Conservation (phyloP, 2,113 vertebrate genomes). For the Podilymbus podiceps region DNA sequence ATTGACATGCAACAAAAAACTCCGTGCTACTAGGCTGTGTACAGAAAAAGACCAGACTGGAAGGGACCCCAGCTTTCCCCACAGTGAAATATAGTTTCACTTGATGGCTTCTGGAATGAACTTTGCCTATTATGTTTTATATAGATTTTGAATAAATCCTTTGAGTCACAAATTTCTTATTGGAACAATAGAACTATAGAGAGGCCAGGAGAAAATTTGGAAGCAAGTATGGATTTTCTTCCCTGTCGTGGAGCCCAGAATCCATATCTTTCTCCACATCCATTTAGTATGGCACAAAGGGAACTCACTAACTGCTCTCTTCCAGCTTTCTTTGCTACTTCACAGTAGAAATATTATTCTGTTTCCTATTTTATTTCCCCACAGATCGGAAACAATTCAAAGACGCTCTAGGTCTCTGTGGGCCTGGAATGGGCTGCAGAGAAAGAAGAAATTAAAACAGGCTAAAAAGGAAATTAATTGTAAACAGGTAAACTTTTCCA, state of each 20-base stretch:
- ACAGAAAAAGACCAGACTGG: slow-evolving; percentile 57
- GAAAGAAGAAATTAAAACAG: not conserved
- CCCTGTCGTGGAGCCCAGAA: slow-evolving; percentile 73
- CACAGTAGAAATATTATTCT: not conserved
- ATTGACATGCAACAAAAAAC: not conserved
- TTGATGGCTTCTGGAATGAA: slow-evolving; percentile 57
- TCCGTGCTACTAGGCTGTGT: slow-evolving; percentile 7
- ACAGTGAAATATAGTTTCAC: slow-evolving; percentile 35
- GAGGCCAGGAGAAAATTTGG: slow-evolving; percentile 40
- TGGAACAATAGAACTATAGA: slow-evolving; percentile 27
- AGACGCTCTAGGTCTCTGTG: not conserved
- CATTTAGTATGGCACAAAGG: slow-evolving; percentile 66
- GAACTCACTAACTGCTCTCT: slow-evolving; percentile 24
- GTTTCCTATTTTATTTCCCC: slow-evolving; percentile 8
- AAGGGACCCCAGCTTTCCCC: slow-evolving; percentile 37
- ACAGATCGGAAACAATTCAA: not conserved
- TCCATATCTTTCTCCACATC: slow-evolving; percentile 75
- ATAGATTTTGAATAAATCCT: slow-evolving; percentile 58
- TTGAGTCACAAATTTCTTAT: slow-evolving; percentile 43
- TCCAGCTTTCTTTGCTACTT: slow-evolving; percentile 29
- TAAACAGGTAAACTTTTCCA: slow-evolving; percentile 41
- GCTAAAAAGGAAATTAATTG: slow-evolving; percentile 1
- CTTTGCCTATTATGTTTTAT: slow-evolving; percentile 57
- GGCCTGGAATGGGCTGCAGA: not conserved
- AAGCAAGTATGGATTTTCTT: slow-evolving; percentile 77